Evolutionary conservation across 2,113 vertebrate species (phyloP).

Genomic region (Acrocephalus kingi): DNA sequence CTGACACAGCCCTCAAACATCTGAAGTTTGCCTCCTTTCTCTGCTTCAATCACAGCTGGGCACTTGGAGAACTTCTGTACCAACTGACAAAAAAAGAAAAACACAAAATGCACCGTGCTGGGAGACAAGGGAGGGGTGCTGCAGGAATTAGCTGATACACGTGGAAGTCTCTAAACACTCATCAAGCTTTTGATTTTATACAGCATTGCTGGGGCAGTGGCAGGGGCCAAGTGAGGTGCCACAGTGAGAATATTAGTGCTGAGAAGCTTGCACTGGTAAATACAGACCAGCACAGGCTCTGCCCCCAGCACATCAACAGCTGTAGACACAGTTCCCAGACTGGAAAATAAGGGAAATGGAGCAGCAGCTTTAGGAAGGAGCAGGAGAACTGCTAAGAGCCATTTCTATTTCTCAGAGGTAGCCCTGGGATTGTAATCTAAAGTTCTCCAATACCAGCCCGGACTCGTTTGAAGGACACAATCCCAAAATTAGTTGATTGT

Average conservation of each 20-base stretch:
- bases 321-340: background rate
- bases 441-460: background rate
- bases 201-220: background rate
- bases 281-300: background rate
- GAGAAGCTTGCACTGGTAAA: background rate
- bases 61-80: conserved; percentile 71
- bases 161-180: rapidly evolving
- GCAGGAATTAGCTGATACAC: background rate
- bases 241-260: background rate
- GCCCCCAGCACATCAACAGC: background rate
- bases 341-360: background rate
- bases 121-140: background rate
- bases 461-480: background rate
- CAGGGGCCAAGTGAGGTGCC: background rate
- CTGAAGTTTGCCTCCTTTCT: conserved; percentile 71
- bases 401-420: background rate
- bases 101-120: rapidly evolving
- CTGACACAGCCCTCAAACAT: conserved; percentile 74
- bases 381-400: background rate
- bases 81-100: conserved; percentile 46
- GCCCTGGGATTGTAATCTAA: background rate
- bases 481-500: background rate
- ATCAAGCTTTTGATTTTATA: background rate
- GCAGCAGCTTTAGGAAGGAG: background rate
- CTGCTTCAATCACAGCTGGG: conserved; percentile 68